Evolutionary conservation across 1,140 invertebrate genomes (phyloP).

Genomic region (Apis cerana): DNA sequence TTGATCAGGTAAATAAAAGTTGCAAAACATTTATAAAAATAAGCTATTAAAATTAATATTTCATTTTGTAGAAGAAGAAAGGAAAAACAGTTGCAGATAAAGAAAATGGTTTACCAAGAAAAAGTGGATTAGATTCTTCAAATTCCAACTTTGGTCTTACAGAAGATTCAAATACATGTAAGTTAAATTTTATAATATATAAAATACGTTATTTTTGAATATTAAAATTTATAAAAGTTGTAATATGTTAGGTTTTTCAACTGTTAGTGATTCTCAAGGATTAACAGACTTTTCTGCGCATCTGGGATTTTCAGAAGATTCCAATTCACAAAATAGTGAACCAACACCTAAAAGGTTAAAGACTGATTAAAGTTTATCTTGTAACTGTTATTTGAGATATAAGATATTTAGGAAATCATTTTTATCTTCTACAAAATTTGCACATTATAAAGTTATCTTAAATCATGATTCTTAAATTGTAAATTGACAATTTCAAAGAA

Average conservation of each 20-base stretch:
- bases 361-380: conserved; percentile 81
- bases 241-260: conserved; percentile 88
- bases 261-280: conserved; percentile 93
- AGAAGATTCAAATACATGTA: conserved; percentile 94
- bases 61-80: conserved; percentile 82
- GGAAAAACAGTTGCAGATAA: conserved; percentile 87
- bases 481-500: conserved; percentile 20
- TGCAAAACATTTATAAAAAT: not conserved
- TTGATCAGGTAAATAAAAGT: conserved; percentile 83
- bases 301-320: conserved; percentile 93
- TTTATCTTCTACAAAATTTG: conserved; percentile 47
- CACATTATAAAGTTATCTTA: conserved; percentile 44
- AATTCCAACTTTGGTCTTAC: conserved; percentile 91
- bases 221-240: conserved; percentile 48
- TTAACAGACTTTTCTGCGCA: conserved; percentile 91
- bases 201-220: not conserved
- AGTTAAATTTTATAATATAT: conserved; percentile 72
- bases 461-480: conserved; percentile 41
- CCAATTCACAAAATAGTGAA: conserved; percentile 93
- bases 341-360: conserved; percentile 89
- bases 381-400: conserved; percentile 23
- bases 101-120: conserved; percentile 87
- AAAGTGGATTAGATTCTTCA: conserved; percentile 87
- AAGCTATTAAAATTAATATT: conserved; percentile 58
- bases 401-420: conserved; percentile 53